Evolutionary conservation across 2,797 vertebrate genomes (phyloP).

Genomic region (Sternarchorhynchus goeldii): DNA sequence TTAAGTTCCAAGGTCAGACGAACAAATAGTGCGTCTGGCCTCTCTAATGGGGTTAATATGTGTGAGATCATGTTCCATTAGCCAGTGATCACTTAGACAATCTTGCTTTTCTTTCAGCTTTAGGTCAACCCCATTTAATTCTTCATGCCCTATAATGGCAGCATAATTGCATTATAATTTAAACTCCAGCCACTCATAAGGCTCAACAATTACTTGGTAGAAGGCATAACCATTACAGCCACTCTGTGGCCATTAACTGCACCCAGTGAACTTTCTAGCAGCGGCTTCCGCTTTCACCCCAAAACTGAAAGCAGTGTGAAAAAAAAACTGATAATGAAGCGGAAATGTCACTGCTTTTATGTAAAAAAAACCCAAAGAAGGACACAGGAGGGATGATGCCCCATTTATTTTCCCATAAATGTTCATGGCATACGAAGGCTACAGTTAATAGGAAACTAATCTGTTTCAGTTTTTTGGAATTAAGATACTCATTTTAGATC

Average conservation of each 20-base stretch:
- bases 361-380: neutral
- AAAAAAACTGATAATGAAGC: slow-evolving; percentile 28
- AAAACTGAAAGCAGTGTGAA: slow-evolving; percentile 18
- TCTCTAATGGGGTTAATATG: slow-evolving; percentile 53
- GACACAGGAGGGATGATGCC: neutral
- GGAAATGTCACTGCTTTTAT: slow-evolving; percentile 29
- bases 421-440: slow-evolving; percentile 10
- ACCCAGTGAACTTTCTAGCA: slow-evolving; percentile 30
- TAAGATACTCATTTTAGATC: neutral
- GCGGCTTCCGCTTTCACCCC: slow-evolving; percentile 11
- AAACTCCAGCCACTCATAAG: slow-evolving; percentile 34
- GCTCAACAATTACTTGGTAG: slow-evolving; percentile 56
- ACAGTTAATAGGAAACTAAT: neutral
- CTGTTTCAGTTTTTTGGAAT: neutral
- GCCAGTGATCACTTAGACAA: slow-evolving; percentile 41
- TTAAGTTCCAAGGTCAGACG: slow-evolving; percentile 30
- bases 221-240: slow-evolving; percentile 50
- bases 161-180: slow-evolving; percentile 55
- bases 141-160: slow-evolving; percentile 51
- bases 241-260: slow-evolving; percentile 50
- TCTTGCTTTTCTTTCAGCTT: slow-evolving; percentile 41
- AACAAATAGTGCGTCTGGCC: slow-evolving; percentile 40
- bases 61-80: slow-evolving; percentile 60
- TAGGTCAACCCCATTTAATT: slow-evolving; percentile 55
- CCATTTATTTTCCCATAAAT: neutral